These are phyloP conservation scores for Stichopus horrens DNA, from an alignment of 53 echinoderm and acorn worm genomes.

Conservation along the genomic window DNA sequence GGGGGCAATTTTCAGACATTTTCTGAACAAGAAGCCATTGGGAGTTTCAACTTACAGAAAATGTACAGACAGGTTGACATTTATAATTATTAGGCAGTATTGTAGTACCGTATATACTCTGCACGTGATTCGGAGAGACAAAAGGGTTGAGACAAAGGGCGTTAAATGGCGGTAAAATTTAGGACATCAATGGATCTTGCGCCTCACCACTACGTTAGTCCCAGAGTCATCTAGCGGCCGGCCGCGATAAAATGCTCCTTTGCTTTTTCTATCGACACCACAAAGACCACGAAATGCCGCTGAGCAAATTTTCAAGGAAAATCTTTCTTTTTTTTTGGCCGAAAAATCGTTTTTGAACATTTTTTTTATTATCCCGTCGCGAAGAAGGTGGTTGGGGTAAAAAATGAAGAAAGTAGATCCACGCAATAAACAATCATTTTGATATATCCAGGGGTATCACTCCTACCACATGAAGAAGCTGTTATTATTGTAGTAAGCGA, in stretches of 20 bases:
- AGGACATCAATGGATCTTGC: background rate
- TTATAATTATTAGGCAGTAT: background rate
- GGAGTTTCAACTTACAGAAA: too few species aligned
- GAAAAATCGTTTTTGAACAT: background rate
- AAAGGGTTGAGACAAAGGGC: background rate
- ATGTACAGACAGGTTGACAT: too few species aligned
- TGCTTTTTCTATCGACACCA: background rate
- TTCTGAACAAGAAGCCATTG: too few species aligned
- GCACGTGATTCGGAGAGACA: too few species aligned
- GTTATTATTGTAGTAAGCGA: too few species aligned
- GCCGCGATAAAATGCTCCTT: background rate
- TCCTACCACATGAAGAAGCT: background rate
- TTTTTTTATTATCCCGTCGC: conserved; percentile 5
- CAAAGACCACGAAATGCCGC: conserved; percentile 19
- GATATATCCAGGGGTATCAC: background rate
- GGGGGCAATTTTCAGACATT: too few species aligned
- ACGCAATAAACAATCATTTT: conserved; percentile 17
- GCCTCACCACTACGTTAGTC: background rate
- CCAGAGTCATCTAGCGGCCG: background rate
- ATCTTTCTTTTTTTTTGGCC: background rate
- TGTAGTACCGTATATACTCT: background rate
- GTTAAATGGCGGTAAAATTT: background rate
- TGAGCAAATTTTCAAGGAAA: conserved; percentile 20
- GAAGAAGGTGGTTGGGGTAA: conserved; percentile 25
- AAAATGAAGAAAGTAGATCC: background rate